A percentile compares a stretch with the other conserved stretches of the same genome.
phyloP scores from a whole-genome alignment of 2,888 invertebrate genomes.

The Ornithoptera priamus region DNA sequence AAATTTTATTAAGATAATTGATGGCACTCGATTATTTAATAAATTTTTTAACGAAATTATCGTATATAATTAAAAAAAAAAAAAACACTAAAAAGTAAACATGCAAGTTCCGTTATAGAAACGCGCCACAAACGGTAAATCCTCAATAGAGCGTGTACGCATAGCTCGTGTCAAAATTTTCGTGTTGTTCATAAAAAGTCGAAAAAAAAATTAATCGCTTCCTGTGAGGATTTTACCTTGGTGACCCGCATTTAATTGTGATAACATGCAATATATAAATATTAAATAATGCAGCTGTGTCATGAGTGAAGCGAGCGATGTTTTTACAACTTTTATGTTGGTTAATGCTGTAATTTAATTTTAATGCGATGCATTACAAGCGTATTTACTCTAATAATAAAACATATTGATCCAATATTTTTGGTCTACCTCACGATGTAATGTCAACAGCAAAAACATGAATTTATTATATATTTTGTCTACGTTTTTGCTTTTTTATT shows the following conservation, averaged over 20 bases:
- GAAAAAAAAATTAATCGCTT: background rate
- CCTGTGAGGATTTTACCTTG: background rate
- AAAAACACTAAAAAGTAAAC: background rate
- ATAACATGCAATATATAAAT: background rate
- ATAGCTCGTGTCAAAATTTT: background rate
- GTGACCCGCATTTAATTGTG: background rate
- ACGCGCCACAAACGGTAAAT: background rate
- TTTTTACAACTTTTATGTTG: slow-evolving; percentile 19
- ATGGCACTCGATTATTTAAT: no score
- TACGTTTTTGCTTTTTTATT: background rate
- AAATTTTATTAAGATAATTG: no score
- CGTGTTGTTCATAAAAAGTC: background rate
- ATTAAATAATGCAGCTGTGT: slow-evolving; percentile 1
- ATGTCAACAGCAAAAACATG: background rate
- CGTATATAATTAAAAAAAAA: no score
- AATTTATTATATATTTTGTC: background rate
- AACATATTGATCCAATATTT: background rate
- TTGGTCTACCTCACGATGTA: background rate
- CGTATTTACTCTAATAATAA: background rate
- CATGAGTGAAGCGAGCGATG: slow-evolving; percentile 13
- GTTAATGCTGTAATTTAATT: slow-evolving; percentile 14
- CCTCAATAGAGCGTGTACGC: background rate
- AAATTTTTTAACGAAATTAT: no score
- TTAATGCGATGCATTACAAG: slow-evolving; percentile 13
- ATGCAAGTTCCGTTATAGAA: background rate